phyloP scores from a whole-genome alignment of 2,113 vertebrate species.

The Semnopithecus entellus region DNA sequence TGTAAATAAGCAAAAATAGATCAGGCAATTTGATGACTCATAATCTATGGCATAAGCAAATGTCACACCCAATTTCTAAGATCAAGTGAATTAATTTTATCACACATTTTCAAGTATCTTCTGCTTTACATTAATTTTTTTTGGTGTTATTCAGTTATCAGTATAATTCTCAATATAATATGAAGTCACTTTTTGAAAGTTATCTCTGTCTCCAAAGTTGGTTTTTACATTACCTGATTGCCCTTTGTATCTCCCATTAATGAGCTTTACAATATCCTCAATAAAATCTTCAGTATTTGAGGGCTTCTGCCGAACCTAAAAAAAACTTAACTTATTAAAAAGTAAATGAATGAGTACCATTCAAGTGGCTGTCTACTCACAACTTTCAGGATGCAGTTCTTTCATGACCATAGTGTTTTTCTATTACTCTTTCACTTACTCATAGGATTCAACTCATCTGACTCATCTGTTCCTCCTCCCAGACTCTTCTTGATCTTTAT shows the following conservation, averaged over 20 bases:
- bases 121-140: not conserved
- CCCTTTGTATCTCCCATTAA: constrained; percentile 92
- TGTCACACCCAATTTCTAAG: not conserved
- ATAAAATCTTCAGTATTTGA: constrained; percentile 86
- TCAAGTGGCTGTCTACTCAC: not conserved
- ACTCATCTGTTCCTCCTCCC: not conserved
- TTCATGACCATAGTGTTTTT: not conserved
- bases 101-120: not conserved
- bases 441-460: not conserved
- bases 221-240: constrained; percentile 89
- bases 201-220: not conserved
- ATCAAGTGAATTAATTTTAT: not conserved
- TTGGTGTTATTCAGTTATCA: not conserved
- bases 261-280: constrained; percentile 89
- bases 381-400: not conserved
- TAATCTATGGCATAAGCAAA: not conserved
- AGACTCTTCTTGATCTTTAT: not conserved
- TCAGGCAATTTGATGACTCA: not conserved
- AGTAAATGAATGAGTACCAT: not conserved
- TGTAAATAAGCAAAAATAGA: constrained; percentile 9
- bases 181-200: not conserved
- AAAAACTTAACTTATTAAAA: not conserved
- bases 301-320: constrained; percentile 92
- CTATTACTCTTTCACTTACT: not conserved
- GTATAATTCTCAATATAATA: not conserved